phyloP scores from a whole-genome alignment of 1,140 invertebrate species.

The Proales similis region DNA sequence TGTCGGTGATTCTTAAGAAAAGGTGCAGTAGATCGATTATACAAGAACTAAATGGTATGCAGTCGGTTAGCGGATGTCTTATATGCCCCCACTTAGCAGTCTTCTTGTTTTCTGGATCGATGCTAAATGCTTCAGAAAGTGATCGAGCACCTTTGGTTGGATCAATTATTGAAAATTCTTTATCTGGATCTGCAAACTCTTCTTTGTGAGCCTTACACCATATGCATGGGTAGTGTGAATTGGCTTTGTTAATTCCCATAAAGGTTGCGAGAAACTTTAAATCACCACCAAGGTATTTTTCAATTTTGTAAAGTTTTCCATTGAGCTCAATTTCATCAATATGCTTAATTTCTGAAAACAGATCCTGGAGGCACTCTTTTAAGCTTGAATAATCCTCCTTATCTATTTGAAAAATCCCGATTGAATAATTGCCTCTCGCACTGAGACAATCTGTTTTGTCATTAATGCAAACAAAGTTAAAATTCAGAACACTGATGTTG shows the following conservation, averaged over 20 bases:
- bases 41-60: not conserved
- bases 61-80: not conserved
- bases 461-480: too few species aligned
- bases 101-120: conserved; percentile 6
- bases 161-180: not conserved
- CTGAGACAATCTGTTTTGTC: too few species aligned
- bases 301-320: not conserved
- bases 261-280: not conserved
- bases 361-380: not conserved
- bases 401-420: conserved; percentile 1
- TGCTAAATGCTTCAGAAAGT: too few species aligned
- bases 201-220: not conserved
- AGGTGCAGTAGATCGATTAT: not conserved
- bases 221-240: not conserved
- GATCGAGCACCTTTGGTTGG: not conserved
- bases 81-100: not conserved
- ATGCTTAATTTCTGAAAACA: not conserved
- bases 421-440: too few species aligned
- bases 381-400: conserved; percentile 1
- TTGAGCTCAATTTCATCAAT: not conserved
- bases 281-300: not conserved
- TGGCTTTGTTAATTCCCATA: not conserved
- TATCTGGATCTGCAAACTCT: not conserved
- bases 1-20: not conserved
- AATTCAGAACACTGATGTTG: too few species aligned